Evolutionary conservation across 2,113 vertebrate genomes (phyloP).

Genomic region (Calyptomena viridis): DNA sequence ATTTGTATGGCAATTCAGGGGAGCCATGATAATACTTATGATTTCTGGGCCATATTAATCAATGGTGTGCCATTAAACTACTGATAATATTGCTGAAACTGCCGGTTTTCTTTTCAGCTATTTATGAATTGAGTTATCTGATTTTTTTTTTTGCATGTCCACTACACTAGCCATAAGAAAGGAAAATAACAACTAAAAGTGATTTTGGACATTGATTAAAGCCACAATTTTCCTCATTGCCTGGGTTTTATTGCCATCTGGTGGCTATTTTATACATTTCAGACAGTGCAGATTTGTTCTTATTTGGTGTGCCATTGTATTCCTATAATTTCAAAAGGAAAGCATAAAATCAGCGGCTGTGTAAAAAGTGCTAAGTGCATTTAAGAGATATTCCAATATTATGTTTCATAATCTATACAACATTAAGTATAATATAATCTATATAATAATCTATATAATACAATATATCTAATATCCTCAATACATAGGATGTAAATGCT

Average conservation of each 20-base stretch:
- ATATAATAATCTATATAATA: background rate
- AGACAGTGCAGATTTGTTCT: rapidly evolving
- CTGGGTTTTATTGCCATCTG: constrained; percentile 62
- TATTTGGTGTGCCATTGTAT: background rate
- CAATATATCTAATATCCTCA: background rate
- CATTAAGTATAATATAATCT: background rate
- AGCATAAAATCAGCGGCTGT: background rate
- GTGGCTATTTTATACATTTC: background rate
- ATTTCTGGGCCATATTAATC: rapidly evolving
- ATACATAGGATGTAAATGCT: background rate
- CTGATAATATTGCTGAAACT: background rate
- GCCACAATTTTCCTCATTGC: background rate
- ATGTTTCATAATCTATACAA: too few species aligned
- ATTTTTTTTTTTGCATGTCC: background rate
- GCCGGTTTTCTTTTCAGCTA: background rate
- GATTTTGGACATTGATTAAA: rapidly evolving
- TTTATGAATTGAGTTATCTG: background rate
- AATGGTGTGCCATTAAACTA: background rate
- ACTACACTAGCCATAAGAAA: background rate
- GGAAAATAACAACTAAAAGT: background rate
- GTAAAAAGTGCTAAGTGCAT: background rate
- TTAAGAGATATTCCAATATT: background rate
- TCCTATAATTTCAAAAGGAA: background rate
- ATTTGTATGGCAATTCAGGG: background rate
- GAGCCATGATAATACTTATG: background rate